Evolutionary conservation across 2,888 invertebrate species (phyloP), one percentile per base, ranked within the genome.

Genomic region (Homarus gammarus): DNA sequence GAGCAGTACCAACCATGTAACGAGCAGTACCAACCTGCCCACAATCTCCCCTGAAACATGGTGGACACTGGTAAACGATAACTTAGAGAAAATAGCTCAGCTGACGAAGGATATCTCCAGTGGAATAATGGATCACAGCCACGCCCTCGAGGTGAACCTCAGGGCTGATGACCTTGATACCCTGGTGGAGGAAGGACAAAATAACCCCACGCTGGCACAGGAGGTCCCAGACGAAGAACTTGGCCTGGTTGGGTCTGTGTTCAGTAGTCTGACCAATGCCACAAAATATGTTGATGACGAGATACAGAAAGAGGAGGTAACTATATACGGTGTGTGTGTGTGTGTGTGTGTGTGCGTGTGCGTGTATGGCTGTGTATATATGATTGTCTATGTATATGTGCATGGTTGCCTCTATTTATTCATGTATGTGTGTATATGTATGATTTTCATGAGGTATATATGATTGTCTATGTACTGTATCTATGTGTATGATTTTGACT

Each of bases 101-200:
- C 33, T 83, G 72, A 36, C 72, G 3, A 22, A 5, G n/a, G 51
- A 64, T 12, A 83, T 83, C 22, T 10, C 18, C 15, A 51, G 38
- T 22, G 72, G 72, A 22, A 18, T 36, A 12, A 31, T 22, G 22
- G 72, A 83, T 33, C 18, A 40, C 49, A 27, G 33, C 36, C 72
- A 72, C n/a, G 83, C 83, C 51, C 33, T 31, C 38, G 8, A n/a
- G 33, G 49, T 83, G 33, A 72, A 83, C 18, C n/a, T n/a, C 8
- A 72, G 72, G 51, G 83, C 83, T 15, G 22, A 8, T 15, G 49
- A n/a, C 10, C 44, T 83, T 49, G 83, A 83, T 22, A n/a, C 18
- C 8, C 72, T 83, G 33, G 83, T 83, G 36, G 51, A 44, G 64
- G 83, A 83, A 33, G 83, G 83, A 18, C 1, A 22, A 22, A n/a